Percentiles rank a stretch among this genome's conserved stretches.
Conservation (phyloP, 2,113 vertebrate species). For the Cyphomyrus plagiostoma region DNA sequence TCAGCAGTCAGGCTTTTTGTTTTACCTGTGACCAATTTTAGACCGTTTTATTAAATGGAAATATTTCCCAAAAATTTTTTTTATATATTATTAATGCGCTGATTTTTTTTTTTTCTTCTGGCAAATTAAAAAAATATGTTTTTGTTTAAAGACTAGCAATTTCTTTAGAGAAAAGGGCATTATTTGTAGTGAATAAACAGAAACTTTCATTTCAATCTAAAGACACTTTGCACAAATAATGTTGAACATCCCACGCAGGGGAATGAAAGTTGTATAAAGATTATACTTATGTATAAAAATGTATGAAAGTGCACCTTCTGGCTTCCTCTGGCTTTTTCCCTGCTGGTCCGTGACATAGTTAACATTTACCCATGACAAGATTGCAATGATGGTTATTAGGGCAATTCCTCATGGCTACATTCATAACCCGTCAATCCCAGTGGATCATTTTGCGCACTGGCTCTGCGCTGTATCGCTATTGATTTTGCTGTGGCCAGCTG, state of each 20-base stretch:
- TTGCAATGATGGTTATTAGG: slow-evolving; percentile 30
- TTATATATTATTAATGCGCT: neutral
- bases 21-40: neutral
- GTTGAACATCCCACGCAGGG: neutral
- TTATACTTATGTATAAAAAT: neutral
- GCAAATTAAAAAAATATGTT: neutral
- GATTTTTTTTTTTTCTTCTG: neutral
- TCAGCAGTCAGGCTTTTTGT: neutral
- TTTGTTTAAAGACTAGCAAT: neutral
- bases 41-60: neutral
- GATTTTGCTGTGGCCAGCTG: slow-evolving; percentile 43
- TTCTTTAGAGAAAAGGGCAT: neutral
- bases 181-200: neutral
- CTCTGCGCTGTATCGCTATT: slow-evolving; percentile 43
- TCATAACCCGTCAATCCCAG: slow-evolving; percentile 39
- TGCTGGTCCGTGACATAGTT: neutral
- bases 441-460: slow-evolving; percentile 32
- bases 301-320: neutral
- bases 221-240: neutral
- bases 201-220: neutral
- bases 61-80: neutral
- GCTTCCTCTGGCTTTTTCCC: neutral
- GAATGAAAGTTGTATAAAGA: neutral
- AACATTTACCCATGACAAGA: neutral
- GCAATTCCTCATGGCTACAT: slow-evolving; percentile 39